Percentiles rank a stretch among this genome's conserved stretches.
Evolutionary conservation across 2,888 invertebrate species (phyloP).

Genomic region (Eurytoma adleriae): DNA sequence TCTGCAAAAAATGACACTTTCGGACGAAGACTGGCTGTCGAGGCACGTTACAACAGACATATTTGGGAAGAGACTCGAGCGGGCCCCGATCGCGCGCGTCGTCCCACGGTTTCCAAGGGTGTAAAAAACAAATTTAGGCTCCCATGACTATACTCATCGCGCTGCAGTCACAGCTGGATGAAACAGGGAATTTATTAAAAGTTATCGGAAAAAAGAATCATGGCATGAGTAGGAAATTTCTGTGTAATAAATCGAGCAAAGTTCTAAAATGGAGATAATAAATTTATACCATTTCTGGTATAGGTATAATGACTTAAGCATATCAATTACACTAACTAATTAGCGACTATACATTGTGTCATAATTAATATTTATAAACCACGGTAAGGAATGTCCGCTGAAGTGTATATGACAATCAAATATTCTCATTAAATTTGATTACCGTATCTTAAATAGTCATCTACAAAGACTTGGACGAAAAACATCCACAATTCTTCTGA

Average conservation of each 20-base stretch:
- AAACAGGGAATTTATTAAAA: slow-evolving; percentile 22
- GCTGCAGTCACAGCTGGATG: not conserved
- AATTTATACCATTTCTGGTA: too few species aligned
- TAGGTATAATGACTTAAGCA: too few species aligned
- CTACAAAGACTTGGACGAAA: slow-evolving; percentile 8
- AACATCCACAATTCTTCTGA: not conserved
- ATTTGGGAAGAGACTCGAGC: slow-evolving; percentile 62
- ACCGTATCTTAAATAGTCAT: not conserved
- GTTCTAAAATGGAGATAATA: too few species aligned
- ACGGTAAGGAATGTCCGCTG: too few species aligned
- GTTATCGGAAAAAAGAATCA: not conserved
- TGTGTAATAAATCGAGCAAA: not conserved
- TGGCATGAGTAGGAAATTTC: not conserved
- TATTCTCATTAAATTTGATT: not conserved
- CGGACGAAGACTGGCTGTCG: slow-evolving; percentile 36
- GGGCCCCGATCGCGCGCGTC: slow-evolving; percentile 45
- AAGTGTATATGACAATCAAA: too few species aligned
- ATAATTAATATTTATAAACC: too few species aligned
- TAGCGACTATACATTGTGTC: too few species aligned
- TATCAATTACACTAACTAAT: too few species aligned
- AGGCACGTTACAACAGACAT: slow-evolving; percentile 63
- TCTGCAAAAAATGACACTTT: slow-evolving; percentile 59
- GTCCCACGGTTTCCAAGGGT: slow-evolving; percentile 65
- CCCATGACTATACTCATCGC: slow-evolving; percentile 40
- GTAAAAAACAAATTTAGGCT: slow-evolving; percentile 65